Evolutionary conservation across 2,888 invertebrate genomes (phyloP), one percentile per base, ranked within the genome.

Genomic region (Philopedon plagiatum): DNA sequence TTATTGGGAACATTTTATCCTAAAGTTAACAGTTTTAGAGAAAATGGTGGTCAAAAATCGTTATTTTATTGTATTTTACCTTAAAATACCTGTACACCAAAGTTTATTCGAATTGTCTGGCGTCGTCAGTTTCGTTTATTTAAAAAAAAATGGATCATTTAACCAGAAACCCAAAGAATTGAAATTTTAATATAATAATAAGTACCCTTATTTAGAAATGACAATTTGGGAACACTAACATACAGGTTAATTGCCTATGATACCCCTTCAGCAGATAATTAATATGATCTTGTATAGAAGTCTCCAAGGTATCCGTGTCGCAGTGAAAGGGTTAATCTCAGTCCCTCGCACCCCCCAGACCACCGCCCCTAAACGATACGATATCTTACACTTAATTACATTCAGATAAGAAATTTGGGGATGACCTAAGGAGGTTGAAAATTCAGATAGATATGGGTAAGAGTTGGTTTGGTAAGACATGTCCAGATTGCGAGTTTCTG

Each of bases 251-350:
- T 41, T 54, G 37, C 37, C 5, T 13, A 21, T 13, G 9, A 21
- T 18, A 60, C 15, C 26, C 58, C 58, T 56, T 57, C 58, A 56
- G 11, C 57, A 37, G 64, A 51, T 60, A 60, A 71, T 71, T 71
- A 71, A 60, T 65, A 65, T 64, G 34, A 54, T 26, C 64, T 51
- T 64, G 65, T 71, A 58, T 32, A 61, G 37, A 37, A 60, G 54
- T 65, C 58, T 60, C 49, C 51, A 46, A 34, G 60, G 71, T 57
- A 60, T 56, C 57, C 23, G 62, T 46, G 57, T 63, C 63, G 64
- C 60, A 49, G 26, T 60, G 58, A 44, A 64, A 71, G 58, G 65
- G 65, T 65, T 71, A 71, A 71, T 71, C 62, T 62, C 23, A 37
- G 21, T 32, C 56, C 69, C 62, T 57, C 44, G 56, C 56, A 62